Evolutionary conservation across 1,140 invertebrate species (phyloP), one percentile per base, ranked within the genome.

Genomic region (Myzus persicae): DNA sequence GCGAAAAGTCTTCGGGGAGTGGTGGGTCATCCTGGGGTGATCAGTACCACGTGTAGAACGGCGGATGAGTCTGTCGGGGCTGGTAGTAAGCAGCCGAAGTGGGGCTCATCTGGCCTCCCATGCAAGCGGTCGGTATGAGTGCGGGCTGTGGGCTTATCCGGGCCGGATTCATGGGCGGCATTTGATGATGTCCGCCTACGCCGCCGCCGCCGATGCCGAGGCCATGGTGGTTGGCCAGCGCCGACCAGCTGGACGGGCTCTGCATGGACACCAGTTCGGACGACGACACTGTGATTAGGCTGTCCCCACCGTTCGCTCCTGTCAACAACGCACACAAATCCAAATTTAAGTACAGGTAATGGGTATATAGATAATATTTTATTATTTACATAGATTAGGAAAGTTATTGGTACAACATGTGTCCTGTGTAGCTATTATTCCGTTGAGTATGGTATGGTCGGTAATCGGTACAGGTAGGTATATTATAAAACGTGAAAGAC

Each of bases 31-130:
- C 85, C 22, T 6, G n/a, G 11, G 22, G 18, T 26, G 40, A 59
- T 94, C 89, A 94, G 91, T 94, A 94, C 94, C 94, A 94, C 6
- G 94, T 93, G 91, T 94, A 94, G 51, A 94, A 94, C 3, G 94
- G 94, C 31, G 94, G 94, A 24, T 94, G 94, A 31, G 93, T 93
- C 4, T 93, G 93, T 6, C 94, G 93, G 26, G 94, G 93, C 54
- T 94, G 94, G 20, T 90, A 91, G n/a, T 94, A 93, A 48, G 93
- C 84, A 18, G 94, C 93, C 38, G 94, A 94, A 11, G 94, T 92
- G 26, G 94, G 85, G 8, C 93, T 67, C 84, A 94, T 94, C 87
- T 94, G 94, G 24, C 92, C 93, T 1, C 85, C 92, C 38, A 93
- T 91, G 46, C 93, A 93, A 11, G 91, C n/a, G 0, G 91, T 31